Evolutionary conservation across 2,888 invertebrate genomes (phyloP).

Genomic region (Lochmaea capreae): DNA sequence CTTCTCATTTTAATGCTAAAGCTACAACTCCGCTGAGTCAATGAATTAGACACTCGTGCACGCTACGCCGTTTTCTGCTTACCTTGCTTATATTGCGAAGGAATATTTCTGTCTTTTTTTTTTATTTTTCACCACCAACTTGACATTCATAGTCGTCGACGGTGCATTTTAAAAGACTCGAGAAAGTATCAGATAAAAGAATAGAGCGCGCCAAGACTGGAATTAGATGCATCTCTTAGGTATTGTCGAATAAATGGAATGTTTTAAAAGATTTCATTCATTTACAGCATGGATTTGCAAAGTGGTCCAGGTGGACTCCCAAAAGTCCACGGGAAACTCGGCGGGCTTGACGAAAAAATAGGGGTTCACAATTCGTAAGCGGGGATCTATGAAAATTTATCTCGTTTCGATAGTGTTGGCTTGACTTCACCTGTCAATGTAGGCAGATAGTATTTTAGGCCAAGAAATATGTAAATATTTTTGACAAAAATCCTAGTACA

Average conservation of each 20-base stretch:
- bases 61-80: slow-evolving; percentile 25
- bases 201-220: neutral
- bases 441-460: too few species aligned
- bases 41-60: slow-evolving; percentile 28
- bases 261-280: neutral
- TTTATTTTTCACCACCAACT: slow-evolving; percentile 19
- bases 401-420: too few species aligned
- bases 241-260: neutral
- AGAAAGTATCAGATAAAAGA: neutral
- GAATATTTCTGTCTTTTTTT: slow-evolving; percentile 9
- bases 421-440: too few species aligned
- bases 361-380: too few species aligned
- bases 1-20: slow-evolving; percentile 19
- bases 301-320: too few species aligned
- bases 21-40: slow-evolving; percentile 17
- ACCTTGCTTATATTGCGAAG: slow-evolving; percentile 14
- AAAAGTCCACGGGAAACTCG: too few species aligned
- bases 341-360: too few species aligned
- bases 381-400: too few species aligned
- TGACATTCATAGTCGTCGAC: slow-evolving; percentile 23
- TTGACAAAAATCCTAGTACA: too few species aligned
- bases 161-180: slow-evolving; percentile 14
- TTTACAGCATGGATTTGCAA: too few species aligned
- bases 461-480: too few species aligned
- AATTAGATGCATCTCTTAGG: neutral